Evolutionary conservation across 2,888 invertebrate genomes (phyloP).

Genomic region (Plusia festucae): DNA sequence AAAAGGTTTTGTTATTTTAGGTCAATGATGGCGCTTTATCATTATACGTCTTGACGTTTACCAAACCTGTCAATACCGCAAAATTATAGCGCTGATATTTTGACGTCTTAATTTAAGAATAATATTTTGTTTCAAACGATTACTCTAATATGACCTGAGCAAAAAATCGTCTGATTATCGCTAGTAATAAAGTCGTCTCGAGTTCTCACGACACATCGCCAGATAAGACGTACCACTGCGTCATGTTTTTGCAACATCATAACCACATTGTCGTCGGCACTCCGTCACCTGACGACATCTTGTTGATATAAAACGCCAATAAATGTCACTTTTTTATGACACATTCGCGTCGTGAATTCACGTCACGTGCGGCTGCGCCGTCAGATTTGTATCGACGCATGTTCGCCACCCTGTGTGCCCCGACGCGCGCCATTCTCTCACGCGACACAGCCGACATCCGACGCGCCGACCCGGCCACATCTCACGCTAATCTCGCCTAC

Average conservation of each 20-base stretch:
- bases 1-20: conserved; percentile 77
- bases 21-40: conserved; percentile 68
- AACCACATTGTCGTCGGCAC: conserved; percentile 78
- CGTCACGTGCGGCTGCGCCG: conserved; percentile 84
- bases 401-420: conserved; percentile 78
- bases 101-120: conserved; percentile 43
- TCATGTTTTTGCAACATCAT: conserved; percentile 85
- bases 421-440: conserved; percentile 79
- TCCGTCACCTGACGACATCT: conserved; percentile 83
- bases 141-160: conserved; percentile 46
- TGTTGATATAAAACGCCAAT: conserved; percentile 88
- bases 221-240: conserved; percentile 75
- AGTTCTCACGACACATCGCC: conserved; percentile 80
- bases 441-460: conserved; percentile 68
- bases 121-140: conserved; percentile 43
- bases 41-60: conserved; percentile 58
- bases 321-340: conserved; percentile 89
- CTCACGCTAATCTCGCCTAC: conserved; percentile 76
- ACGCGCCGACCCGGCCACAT: conserved; percentile 60
- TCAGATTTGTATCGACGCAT: conserved; percentile 83
- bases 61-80: conserved; percentile 44
- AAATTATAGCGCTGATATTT: conserved; percentile 59
- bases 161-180: conserved; percentile 56
- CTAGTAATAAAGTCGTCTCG: conserved; percentile 73
- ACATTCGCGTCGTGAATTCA: conserved; percentile 78